These are phyloP conservation scores for Sitodiplosis mosellana DNA, from an alignment of 1,140 invertebrate genomes.

Conservation along the genomic window DNA sequence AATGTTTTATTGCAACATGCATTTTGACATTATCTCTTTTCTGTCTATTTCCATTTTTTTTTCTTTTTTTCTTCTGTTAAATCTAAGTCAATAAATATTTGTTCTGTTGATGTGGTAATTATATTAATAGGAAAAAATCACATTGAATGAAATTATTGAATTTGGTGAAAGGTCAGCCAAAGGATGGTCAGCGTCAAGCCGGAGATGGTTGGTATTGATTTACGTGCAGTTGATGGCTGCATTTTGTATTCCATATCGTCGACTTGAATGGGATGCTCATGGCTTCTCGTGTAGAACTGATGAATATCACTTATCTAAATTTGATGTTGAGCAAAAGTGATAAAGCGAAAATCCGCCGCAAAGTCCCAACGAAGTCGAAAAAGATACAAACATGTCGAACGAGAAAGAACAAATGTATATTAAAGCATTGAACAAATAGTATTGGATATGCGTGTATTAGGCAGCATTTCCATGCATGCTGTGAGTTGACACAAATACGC, in stretches of 20 bases:
- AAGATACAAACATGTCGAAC: constrained; percentile 11
- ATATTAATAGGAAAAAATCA: no score
- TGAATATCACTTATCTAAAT: constrained; percentile 24
- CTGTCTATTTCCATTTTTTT: no score
- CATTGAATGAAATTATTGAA: no score
- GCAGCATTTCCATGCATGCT: no score
- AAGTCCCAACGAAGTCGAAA: constrained; percentile 6
- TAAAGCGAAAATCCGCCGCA: background rate
- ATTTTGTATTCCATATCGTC: constrained; percentile 25
- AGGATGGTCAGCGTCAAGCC: no score
- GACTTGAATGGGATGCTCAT: constrained; percentile 19
- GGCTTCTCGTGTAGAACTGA: constrained; percentile 24
- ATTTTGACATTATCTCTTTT: no score
- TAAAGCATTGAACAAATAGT: constrained; percentile 12
- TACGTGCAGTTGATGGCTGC: constrained; percentile 7
- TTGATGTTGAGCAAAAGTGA: background rate
- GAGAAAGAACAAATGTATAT: constrained; percentile 13
- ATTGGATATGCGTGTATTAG: constrained; percentile 5
- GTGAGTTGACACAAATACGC: constrained; percentile 8
- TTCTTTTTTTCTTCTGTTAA: no score
- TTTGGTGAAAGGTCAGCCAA: no score
- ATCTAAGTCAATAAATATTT: no score
- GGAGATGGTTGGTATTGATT: no score
- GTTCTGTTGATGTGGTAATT: no score
- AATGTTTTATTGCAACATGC: no score